phyloP scores from a whole-genome alignment of 2,888 invertebrate species.

The Drosophila pullipes region DNA sequence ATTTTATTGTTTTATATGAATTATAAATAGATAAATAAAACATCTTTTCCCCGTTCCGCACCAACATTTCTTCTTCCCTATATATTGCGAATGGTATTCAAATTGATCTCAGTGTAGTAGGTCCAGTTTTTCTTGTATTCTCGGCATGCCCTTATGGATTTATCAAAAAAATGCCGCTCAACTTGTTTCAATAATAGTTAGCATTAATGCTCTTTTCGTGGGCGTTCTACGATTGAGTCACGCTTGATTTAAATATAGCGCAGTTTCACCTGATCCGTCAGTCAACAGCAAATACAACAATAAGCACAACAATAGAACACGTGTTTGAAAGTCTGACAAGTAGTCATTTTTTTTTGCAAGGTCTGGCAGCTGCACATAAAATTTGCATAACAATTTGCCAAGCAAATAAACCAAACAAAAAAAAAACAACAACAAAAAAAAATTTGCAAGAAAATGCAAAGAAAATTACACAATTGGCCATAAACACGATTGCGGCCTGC shows the following conservation, averaged over 20 bases:
- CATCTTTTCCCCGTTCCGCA: not conserved
- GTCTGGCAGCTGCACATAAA: constrained; percentile 31
- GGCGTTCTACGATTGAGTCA: constrained; percentile 67
- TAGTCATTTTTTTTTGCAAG: constrained; percentile 6
- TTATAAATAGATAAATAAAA: not conserved
- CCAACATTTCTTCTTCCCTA: not conserved
- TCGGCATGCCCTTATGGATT: constrained; percentile 39
- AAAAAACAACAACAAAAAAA: constrained; percentile 5
- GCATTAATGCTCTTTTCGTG: constrained; percentile 35
- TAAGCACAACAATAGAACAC: constrained; percentile 44
- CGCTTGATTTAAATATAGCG: constrained; percentile 18
- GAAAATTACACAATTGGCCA: constrained; percentile 73
- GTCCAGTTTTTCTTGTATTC: constrained; percentile 2
- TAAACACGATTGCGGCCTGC: constrained; percentile 58
- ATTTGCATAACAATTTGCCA: constrained; percentile 75
- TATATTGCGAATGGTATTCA: not conserved
- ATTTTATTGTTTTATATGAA: too few species aligned
- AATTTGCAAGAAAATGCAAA: constrained; percentile 43
- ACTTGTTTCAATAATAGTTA: constrained; percentile 25
- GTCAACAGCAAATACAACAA: constrained; percentile 13
- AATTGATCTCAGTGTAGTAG: not conserved
- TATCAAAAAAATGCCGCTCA: constrained; percentile 16
- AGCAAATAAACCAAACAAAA: constrained; percentile 2
- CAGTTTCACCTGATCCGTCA: constrained; percentile 61
- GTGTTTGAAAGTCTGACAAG: constrained; percentile 70